A percentile compares a stretch with the other conserved stretches of the same genome.
These are phyloP conservation scores for Eidolon dupreanum DNA, from an alignment of 2,797 vertebrate genomes.

Conservation along the genomic window DNA sequence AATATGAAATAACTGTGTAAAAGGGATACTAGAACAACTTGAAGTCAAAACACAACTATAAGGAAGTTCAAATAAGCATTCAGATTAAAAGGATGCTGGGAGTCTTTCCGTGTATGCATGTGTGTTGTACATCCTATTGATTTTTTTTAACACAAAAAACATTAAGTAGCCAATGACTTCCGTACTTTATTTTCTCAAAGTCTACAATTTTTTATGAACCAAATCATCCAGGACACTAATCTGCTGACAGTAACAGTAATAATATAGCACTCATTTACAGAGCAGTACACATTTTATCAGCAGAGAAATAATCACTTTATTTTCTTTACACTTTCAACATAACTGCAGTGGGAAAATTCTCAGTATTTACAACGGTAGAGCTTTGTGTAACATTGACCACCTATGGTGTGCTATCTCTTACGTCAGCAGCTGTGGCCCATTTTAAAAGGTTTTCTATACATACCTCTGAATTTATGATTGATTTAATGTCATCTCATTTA, in stretches of 20 bases:
- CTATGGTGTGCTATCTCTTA: neutral
- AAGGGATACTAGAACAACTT: neutral
- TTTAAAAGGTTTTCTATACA: neutral
- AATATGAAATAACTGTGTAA: neutral
- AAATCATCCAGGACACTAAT: neutral
- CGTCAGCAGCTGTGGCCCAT: neutral
- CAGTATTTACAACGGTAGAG: neutral
- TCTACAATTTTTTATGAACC: neutral
- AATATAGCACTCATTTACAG: neutral
- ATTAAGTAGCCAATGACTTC: neutral
- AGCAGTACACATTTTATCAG: neutral
- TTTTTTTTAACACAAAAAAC: neutral
- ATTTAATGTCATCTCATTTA: neutral
- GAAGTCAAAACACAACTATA: neutral
- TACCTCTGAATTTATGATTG: conserved; percentile 7
- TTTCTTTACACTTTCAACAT: neutral
- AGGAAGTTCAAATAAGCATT: neutral
- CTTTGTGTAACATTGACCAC: neutral
- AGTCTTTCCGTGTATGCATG: neutral
- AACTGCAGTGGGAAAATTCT: neutral
- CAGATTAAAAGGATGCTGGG: neutral
- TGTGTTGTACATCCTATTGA: neutral
- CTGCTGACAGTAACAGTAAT: neutral
- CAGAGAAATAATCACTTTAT: neutral
- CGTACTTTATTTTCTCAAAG: neutral